Base-by-base conservation (phyloP, 2,797 vertebrate species). In the Tympanoctomys barrerae region DNA sequence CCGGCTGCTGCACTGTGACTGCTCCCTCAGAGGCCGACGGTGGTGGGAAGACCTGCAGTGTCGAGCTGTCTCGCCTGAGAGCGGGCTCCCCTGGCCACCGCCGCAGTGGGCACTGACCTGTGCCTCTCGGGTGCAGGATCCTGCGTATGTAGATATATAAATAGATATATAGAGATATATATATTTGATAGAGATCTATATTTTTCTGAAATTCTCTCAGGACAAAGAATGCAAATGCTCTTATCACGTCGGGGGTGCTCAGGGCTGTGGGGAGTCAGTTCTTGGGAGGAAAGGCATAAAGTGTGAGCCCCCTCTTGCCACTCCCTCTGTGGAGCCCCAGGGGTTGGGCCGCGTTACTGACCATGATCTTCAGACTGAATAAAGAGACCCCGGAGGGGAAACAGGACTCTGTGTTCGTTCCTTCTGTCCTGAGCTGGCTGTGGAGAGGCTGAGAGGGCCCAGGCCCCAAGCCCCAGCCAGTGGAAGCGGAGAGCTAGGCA, bases 101-200 rank as follows among this genome's bases (percentile, higher is more conserved):
- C 2, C 1, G 78, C 70, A 5, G 64, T 4, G 49, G 36, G 33
- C 8, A 3, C 8, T 39, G 4, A 54, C 87, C 84, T 92, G 93
- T 33, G 7, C 77, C 52, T 42, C 80, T 36, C 61, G 46, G 87
- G 64, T 62, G 57, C 89, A 96, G 75, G 75, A n/a, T 62, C 59
- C 26, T 89, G 0, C 78, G 62, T 78, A 83, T 62, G 75, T 88
- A 73, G 78, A 73, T 88, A 71, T 79, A 86, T 52, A 75, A 42
- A 52, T 82, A 87, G 46, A 87, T 28, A 81, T 57, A 39, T 39
- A 39, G 39, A 39, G 2, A 26, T 81, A 85, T 81, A 90, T 91
- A 94, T 93, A 90, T 96, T 59, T 94, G 73, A 80, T 89, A 95
- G 87, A 97, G 89, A 84, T 93, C 94, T 98, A 93, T 98, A 96